Percentiles rank a stretch among this genome's conserved stretches.
These are phyloP conservation scores for Koerneria pararmatus DNA, from an alignment of 2,888 invertebrate species.

Conservation along the genomic window DNA sequence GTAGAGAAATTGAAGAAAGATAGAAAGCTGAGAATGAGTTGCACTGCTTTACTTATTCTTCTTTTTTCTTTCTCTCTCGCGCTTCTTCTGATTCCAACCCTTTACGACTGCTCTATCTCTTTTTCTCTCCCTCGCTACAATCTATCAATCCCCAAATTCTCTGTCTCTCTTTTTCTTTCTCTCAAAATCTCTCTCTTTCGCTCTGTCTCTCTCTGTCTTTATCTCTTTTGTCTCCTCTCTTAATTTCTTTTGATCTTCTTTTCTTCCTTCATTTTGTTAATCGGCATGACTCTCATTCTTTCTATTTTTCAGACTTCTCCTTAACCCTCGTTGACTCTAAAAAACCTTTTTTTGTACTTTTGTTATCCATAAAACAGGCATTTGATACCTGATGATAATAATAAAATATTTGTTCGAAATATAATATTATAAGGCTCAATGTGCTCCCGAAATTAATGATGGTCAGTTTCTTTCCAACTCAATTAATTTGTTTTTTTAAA, in stretches of 20 bases:
- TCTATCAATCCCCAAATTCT: constrained; percentile 7
- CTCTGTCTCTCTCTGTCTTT: constrained; percentile 4
- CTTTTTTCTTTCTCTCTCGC: background rate
- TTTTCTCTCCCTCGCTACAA: constrained; percentile 1
- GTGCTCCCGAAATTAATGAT: too few species aligned
- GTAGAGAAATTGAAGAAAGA: too few species aligned
- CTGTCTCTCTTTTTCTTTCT: background rate
- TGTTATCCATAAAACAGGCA: too few species aligned
- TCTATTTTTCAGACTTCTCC: too few species aligned
- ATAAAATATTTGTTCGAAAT: too few species aligned
- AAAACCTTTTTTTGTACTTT: too few species aligned
- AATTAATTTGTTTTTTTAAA: background rate
- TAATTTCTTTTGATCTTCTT: constrained; percentile 1
- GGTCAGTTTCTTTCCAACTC: too few species aligned
- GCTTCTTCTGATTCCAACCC: too few species aligned
- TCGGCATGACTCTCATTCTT: background rate
- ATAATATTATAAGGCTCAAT: too few species aligned
- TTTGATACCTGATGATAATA: too few species aligned
- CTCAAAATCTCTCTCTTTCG: background rate
- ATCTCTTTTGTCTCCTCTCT: background rate
- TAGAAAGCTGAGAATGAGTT: background rate
- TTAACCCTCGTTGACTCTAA: too few species aligned
- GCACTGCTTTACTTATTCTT: background rate
- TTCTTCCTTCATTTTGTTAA: background rate
- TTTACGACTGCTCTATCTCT: too few species aligned